phyloP scores from a whole-genome alignment of 2,113 vertebrate species.

The Zosterops lateralis region DNA sequence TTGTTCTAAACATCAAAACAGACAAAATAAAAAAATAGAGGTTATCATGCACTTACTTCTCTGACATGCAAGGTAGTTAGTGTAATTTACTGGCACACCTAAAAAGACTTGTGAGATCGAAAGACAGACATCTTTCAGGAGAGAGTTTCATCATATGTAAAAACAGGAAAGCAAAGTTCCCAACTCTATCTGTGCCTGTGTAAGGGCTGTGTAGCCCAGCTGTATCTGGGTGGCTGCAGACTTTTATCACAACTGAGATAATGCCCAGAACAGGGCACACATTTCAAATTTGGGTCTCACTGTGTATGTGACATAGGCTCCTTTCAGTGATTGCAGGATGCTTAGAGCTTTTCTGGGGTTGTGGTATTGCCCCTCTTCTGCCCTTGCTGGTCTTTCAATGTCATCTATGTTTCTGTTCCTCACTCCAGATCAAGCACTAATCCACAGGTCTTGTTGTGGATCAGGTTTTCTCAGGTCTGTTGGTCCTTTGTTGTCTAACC shows the following conservation, averaged over 20 bases:
- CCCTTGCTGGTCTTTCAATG: neutral
- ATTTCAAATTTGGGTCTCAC: neutral
- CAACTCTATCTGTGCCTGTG: rapidly evolving
- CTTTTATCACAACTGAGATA: neutral
- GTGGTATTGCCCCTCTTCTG: neutral
- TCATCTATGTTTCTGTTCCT: neutral
- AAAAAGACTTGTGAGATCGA: neutral
- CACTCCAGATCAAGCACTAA: neutral
- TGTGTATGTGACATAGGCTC: neutral
- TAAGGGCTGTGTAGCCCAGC: neutral
- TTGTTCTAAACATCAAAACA: neutral
- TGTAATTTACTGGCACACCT: neutral
- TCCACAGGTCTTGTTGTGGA: neutral
- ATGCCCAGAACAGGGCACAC: rapidly evolving
- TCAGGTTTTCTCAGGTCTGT: neutral
- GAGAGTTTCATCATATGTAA: neutral
- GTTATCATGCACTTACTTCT: neutral
- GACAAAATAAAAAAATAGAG: neutral
- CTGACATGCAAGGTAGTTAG: neutral
- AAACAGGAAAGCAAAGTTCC: neutral
- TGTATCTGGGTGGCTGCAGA: neutral
- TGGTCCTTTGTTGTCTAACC: neutral
- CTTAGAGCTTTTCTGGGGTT: neutral
- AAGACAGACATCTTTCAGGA: neutral
- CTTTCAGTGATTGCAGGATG: rapidly evolving